Percentiles rank a stretch among this genome's conserved stretches.
Conservation (phyloP, 2,888 invertebrate genomes). For the Xestia ashworthii region DNA sequence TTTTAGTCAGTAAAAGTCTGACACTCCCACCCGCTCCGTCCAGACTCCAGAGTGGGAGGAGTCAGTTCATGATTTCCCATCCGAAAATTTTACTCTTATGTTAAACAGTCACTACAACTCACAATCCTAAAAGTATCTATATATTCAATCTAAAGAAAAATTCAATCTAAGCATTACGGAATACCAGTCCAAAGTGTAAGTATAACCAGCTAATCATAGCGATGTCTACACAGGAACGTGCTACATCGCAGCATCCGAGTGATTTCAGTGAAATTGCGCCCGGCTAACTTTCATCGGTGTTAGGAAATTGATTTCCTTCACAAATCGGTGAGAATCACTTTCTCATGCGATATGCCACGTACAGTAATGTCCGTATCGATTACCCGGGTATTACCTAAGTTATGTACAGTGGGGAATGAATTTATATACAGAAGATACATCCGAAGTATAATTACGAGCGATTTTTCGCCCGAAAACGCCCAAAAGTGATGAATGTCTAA, state of each 20-base stretch:
- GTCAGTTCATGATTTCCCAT: no score
- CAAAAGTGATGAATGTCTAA: neutral
- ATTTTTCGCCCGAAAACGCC: neutral
- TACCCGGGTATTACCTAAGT: constrained; percentile 39
- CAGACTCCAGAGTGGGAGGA: no score
- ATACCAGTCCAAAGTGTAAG: constrained; percentile 15
- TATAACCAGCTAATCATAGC: constrained; percentile 32
- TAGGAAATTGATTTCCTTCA: constrained; percentile 73
- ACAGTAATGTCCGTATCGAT: constrained; percentile 50
- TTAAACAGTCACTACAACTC: neutral
- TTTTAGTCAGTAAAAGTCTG: no score
- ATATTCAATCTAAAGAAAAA: constrained; percentile 22
- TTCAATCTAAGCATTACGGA: neutral
- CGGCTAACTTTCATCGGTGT: constrained; percentile 71
- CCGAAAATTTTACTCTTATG: neutral
- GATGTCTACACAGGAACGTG: constrained; percentile 48
- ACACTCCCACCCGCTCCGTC: no score
- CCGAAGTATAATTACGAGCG: neutral
- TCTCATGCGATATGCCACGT: constrained; percentile 62
- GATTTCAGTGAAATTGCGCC: constrained; percentile 54
- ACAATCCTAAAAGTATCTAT: neutral
- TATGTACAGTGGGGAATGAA: constrained; percentile 1
- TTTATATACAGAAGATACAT: constrained; percentile 7
- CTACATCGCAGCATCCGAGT: constrained; percentile 34
- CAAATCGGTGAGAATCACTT: constrained; percentile 71